Base-by-base conservation (phyloP, 2,113 vertebrate genomes). In the Tetraodon nigroviridis region DNA sequence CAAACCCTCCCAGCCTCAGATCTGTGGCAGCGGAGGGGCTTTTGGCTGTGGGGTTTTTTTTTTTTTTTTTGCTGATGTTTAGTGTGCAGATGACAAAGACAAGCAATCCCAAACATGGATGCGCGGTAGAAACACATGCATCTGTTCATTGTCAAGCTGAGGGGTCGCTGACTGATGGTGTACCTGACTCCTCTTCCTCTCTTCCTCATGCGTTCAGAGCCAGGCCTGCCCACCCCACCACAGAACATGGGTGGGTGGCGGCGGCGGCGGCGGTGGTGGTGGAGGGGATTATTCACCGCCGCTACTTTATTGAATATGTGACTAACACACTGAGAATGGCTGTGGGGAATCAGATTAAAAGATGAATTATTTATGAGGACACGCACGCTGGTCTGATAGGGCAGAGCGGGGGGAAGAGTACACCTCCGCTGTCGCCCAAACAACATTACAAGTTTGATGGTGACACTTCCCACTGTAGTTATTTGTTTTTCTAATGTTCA, bases 311-410 rank as follows among this genome's bases (percentile, higher is more conserved):
- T 89, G 87, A 88, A 89, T 89, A 88, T 87, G 82, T 88, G 87
- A 86, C 85, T 89, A 88, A 89, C 82, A 85, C 86, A 84, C 58
- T 84, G 83, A 82, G 88, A 89, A 82, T 83, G 74, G 84, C 82
- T 88, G 74, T 80, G 83, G 86, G 84, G 88, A 89, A 89, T 89
- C 87, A 87, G 87, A 89, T 89, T 89, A 89, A 89, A 87, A 88
- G 78, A 90, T 88, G 84, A 88, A 90, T 90, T 87, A 89, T 89
- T 89, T 84, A 89, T 89, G 80, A 86, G 82, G 81, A 88, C 84
- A 84, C 64, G 79, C 76, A 80, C 65, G 66, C 65, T n/a, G 67
- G 67, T 81, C 78, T 62, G 81, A 83, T 67, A 69, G 81, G 74
- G 79, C 65, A 53, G 73, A 70, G 64, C 44, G 15, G 74, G 80